Base-by-base conservation (phyloP, 2,113 vertebrate species). In the Gymnorhina tibicen region DNA sequence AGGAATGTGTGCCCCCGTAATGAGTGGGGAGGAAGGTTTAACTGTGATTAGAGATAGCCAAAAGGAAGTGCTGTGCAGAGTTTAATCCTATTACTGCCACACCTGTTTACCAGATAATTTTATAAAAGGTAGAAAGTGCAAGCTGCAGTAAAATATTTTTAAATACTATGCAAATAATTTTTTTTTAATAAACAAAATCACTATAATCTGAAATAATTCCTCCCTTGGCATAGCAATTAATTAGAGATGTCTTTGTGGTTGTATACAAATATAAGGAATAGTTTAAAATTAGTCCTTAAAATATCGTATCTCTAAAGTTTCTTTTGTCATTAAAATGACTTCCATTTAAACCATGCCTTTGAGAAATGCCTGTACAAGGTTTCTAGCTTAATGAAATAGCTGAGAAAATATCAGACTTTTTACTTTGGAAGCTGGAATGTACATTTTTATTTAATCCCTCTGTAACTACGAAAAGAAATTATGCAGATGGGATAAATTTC, bases 271-370 rank as follows among this genome's bases (percentile, higher is more conserved):
- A 81, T 37, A 33, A 59, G 44, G 87, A 88, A 39, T 28, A 75
- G 37, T 55, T 95, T 60, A 85, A 52, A 89, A 68, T 60, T 26
- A 72, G 27, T 70, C 52, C 24, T 91, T 75, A 58, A 84, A 69
- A 52, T 73, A 68, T 62, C 55, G 28, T 41, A 79, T 92, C 59
- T 80, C 1, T n/a, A 75, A 79, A 37, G 56, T 76, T 77, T 23
- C 42, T 87, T 85, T 75, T 94, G 82, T 86, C 37, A 56, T 92
- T 87, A 47, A 92, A 93, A 83, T 93, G 4, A 41, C 27, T 95
- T 73, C 33, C 22, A 35, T 91, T 95, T 89, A 76, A 95, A 79
- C 44, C 14, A 24, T 32, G 22, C n/a, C 16, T 91, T 87, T 62
- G 32, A 93, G 67, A 82, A 95, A 82, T 66, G 59, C 63, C 63